Percentiles rank a stretch among this genome's conserved stretches.
Conservation (phyloP, 1,140 invertebrate species). For the Calephelis virginiensis region DNA sequence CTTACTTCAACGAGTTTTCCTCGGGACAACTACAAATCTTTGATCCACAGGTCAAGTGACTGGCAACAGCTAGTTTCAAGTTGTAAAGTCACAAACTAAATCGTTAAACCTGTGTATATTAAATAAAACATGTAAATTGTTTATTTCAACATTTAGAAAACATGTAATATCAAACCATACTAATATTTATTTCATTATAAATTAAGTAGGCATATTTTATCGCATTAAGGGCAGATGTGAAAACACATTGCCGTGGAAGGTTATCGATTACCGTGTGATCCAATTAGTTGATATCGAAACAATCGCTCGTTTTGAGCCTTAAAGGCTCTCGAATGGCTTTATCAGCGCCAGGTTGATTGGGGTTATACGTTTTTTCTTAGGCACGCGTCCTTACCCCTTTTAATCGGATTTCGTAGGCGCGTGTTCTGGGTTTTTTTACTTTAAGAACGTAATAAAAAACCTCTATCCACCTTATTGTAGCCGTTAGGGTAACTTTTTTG, state of each 20-base stretch:
- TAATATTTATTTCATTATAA: conserved; percentile 22
- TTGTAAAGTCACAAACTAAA: too few relatives aligned
- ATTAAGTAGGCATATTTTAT: conserved; percentile 33
- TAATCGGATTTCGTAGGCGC: conserved; percentile 73
- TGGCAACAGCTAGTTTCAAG: too few relatives aligned
- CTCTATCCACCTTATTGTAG: conserved; percentile 69
- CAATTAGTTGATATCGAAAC: conserved; percentile 76
- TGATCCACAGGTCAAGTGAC: too few relatives aligned
- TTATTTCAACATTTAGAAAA: conserved; percentile 5
- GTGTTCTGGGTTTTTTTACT: conserved; percentile 61
- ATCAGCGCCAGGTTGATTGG: conserved; percentile 67
- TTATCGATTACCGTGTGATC: conserved; percentile 76
- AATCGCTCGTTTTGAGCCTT: conserved; percentile 58
- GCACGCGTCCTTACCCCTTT: conserved; percentile 68
- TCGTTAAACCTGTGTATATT: not conserved
- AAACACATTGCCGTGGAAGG: conserved; percentile 61
- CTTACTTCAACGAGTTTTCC: too few relatives aligned
- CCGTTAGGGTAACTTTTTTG: conserved; percentile 65
- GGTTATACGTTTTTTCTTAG: conserved; percentile 66
- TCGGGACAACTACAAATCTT: too few relatives aligned
- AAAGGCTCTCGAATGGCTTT: conserved; percentile 67
- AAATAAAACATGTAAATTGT: not conserved
- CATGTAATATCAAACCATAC: conserved; percentile 1
- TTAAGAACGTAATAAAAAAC: conserved; percentile 54
- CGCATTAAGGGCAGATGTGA: conserved; percentile 63